Conservation (phyloP, 2,797 vertebrate genomes). For the Micrastur ruficollis region DNA sequence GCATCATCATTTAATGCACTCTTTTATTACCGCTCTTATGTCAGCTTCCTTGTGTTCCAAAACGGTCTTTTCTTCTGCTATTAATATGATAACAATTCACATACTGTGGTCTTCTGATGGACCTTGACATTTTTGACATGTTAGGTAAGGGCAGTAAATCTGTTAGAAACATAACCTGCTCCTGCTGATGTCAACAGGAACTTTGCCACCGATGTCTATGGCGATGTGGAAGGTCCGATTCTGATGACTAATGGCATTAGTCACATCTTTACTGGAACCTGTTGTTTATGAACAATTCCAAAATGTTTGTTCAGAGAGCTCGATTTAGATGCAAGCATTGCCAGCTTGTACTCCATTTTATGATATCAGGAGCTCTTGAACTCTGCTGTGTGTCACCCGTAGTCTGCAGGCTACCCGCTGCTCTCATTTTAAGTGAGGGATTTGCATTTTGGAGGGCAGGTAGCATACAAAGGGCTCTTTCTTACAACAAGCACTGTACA, state of each 20-base stretch:
- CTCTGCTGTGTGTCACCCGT: not conserved
- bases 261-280: conserved; percentile 60
- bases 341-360: not conserved
- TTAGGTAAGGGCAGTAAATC: conserved; percentile 10
- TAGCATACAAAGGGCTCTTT: not conserved
- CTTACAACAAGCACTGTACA: not conserved
- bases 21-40: conserved; percentile 7
- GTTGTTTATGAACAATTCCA: not conserved
- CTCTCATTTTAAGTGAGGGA: not conserved
- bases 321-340: not conserved
- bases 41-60: not conserved
- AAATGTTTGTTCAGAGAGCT: conserved; percentile 7
- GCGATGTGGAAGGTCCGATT: not conserved
- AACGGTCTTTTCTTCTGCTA: not conserved
- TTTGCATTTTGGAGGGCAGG: not conserved
- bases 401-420: not conserved
- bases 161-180: not conserved
- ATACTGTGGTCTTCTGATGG: not conserved
- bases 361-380: not conserved
- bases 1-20: conserved; percentile 22
- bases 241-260: conserved; percentile 58
- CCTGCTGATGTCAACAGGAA: not conserved
- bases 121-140: not conserved
- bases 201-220: not conserved
- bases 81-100: not conserved